Conservation (phyloP, 2,113 vertebrate species). For the Ariopsis seemanni region DNA sequence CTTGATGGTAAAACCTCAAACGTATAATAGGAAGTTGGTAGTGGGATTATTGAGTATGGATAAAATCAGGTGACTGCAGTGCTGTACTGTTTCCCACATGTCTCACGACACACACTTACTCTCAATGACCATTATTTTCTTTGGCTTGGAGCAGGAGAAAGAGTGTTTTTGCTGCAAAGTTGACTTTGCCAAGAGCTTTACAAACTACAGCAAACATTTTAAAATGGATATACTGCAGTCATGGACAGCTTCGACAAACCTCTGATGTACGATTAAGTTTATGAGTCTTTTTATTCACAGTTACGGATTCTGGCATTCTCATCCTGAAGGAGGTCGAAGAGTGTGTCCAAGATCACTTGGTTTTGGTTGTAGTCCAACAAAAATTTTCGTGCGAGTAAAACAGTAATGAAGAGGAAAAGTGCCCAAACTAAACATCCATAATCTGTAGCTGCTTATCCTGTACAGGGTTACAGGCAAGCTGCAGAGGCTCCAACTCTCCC, state of each 20-base stretch:
- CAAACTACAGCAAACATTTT: constrained; percentile 74
- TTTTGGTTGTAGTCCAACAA: constrained; percentile 67
- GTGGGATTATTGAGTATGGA: background rate
- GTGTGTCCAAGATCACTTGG: constrained; percentile 72
- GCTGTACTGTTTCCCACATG: constrained; percentile 64
- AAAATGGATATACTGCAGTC: constrained; percentile 71
- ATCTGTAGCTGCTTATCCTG: no score
- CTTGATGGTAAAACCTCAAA: constrained; percentile 1
- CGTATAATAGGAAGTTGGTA: background rate
- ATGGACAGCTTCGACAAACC: constrained; percentile 68
- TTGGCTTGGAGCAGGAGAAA: constrained; percentile 48
- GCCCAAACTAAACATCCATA: constrained; percentile 1
- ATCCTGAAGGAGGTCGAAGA: constrained; percentile 61
- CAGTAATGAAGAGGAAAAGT: constrained; percentile 65
- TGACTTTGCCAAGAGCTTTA: constrained; percentile 58
- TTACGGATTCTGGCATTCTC: constrained; percentile 73
- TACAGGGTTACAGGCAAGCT: no score
- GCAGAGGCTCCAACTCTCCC: no score
- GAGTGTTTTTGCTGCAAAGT: constrained; percentile 45
- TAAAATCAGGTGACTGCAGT: constrained; percentile 50
- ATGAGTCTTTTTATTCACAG: constrained; percentile 74
- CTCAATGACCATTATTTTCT: constrained; percentile 60
- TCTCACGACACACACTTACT: constrained; percentile 58
- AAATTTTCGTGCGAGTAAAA: constrained; percentile 68
- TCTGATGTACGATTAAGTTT: constrained; percentile 71